Evolutionary conservation across 2,797 vertebrate species (phyloP).

Genomic region (Tokudaia tokunoshimensis): DNA sequence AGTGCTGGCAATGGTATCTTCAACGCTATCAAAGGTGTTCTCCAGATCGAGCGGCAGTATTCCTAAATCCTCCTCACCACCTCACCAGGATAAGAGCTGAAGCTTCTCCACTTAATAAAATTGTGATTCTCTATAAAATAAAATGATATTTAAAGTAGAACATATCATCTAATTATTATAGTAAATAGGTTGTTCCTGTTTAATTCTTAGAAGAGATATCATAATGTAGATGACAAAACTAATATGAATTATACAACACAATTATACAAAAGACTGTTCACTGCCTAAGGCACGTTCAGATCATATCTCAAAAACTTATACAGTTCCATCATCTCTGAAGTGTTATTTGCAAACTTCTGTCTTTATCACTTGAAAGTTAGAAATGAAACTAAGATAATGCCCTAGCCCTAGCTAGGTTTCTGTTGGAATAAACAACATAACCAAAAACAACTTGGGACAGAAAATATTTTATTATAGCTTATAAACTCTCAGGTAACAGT

Average conservation of each 20-base stretch:
- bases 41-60: background rate
- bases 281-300: background rate
- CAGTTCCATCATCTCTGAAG: background rate
- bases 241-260: background rate
- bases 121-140: slow-evolving; percentile 69
- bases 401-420: background rate
- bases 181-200: background rate
- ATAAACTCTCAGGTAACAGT: background rate
- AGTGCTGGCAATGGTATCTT: slow-evolving; percentile 74
- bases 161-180: background rate
- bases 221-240: background rate
- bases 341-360: background rate
- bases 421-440: background rate
- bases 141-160: slow-evolving; percentile 69
- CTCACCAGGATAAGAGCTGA: slow-evolving; percentile 35
- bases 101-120: slow-evolving; percentile 20
- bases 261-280: background rate
- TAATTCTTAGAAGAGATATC: background rate
- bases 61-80: slow-evolving; percentile 49
- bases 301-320: background rate
- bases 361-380: background rate
- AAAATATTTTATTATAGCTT: background rate
- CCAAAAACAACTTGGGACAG: background rate
- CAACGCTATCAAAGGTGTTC: slow-evolving; percentile 79
- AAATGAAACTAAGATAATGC: background rate